These are phyloP conservation scores for Lophotriccus pileatus DNA, from an alignment of 2,797 vertebrate species.

Conservation along the genomic window DNA sequence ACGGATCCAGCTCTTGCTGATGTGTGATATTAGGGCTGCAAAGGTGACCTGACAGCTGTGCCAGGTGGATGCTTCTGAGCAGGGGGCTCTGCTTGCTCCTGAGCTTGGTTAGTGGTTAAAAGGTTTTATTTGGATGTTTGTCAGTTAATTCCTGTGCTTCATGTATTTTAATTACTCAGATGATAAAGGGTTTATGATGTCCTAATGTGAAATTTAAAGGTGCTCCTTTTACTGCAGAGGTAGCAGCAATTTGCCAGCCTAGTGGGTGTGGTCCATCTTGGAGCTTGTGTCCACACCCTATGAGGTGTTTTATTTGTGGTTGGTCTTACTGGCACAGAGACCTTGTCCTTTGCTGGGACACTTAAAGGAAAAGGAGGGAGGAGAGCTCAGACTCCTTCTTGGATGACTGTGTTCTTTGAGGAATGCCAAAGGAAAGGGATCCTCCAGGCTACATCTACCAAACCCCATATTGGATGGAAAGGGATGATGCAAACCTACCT, in stretches of 20 bases:
- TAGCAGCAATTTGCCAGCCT: background rate
- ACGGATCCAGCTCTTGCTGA: background rate
- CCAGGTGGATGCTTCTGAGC: background rate
- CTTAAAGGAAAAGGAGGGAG: background rate
- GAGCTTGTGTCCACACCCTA: fast-evolving
- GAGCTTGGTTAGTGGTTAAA: background rate
- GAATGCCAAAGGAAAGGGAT: background rate
- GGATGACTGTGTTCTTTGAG: background rate
- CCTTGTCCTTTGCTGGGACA: background rate
- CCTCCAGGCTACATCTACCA: background rate
- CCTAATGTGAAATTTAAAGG: background rate
- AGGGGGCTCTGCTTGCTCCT: background rate
- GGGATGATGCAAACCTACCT: background rate
- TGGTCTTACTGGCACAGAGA: background rate
- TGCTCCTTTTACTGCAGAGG: background rate
- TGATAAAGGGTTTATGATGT: background rate
- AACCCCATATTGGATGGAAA: background rate
- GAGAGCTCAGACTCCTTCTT: background rate
- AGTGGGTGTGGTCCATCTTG: background rate
- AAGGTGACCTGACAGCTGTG: background rate
- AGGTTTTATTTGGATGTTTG: conserved; percentile 17
- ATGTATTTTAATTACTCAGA: background rate
- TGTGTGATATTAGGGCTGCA: background rate
- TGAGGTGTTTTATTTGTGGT: background rate
- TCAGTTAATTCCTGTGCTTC: background rate